Percentiles rank a stretch among this genome's conserved stretches.
Conservation (phyloP, 1,140 invertebrate genomes). For the Conus betulinus region DNA sequence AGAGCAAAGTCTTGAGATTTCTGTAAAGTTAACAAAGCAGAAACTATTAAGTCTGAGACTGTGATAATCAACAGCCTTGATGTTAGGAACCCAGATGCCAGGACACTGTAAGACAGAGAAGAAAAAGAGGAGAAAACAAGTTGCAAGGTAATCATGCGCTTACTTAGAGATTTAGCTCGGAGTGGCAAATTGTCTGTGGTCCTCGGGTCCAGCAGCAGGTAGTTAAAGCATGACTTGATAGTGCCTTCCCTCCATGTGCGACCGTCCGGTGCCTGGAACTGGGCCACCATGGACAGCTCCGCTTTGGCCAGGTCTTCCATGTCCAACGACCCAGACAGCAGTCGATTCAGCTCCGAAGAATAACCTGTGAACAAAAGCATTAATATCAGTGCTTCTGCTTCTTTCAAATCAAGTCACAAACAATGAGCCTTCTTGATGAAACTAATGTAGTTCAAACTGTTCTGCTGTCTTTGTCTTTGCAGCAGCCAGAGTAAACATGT, state of each 20-base stretch:
- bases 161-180: slow-evolving; percentile 74
- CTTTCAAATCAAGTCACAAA: no score
- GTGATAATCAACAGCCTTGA: no score
- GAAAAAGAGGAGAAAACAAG: no score
- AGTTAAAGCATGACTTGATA: slow-evolving; percentile 90
- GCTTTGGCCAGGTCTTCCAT: slow-evolving; percentile 77
- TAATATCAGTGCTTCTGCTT: no score
- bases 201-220: slow-evolving; percentile 91
- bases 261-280: slow-evolving; percentile 80
- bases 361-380: slow-evolving; percentile 55
- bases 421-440: no score
- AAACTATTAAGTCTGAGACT: no score
- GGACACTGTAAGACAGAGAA: no score
- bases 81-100: no score
- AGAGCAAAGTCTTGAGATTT: no score
- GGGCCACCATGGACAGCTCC: slow-evolving; percentile 80
- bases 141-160: slow-evolving; percentile 5
- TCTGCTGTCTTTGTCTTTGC: not conserved
- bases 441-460: not conserved
- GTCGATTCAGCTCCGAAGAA: slow-evolving; percentile 59
- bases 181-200: slow-evolving; percentile 86
- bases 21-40: no score
- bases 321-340: slow-evolving; percentile 62
- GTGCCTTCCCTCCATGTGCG: slow-evolving; percentile 87
- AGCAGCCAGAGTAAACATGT: no score